Conservation (phyloP, 2,888 invertebrate species). For the Campoplex capitator region DNA sequence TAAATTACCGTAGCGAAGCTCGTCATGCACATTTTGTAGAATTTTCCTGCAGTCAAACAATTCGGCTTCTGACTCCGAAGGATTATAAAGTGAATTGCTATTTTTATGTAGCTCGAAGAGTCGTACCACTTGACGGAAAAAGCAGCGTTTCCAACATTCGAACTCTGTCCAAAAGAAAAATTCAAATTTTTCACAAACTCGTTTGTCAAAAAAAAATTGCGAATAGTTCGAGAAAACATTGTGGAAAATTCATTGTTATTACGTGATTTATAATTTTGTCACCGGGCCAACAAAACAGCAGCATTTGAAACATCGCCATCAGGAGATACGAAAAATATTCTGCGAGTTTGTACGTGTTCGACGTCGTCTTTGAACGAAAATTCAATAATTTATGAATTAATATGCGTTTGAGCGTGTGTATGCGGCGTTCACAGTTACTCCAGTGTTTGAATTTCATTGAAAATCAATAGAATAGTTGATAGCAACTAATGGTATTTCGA, state of each 20-base stretch:
- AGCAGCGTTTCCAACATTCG: slow-evolving; percentile 68
- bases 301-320: slow-evolving; percentile 77
- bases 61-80: slow-evolving; percentile 75
- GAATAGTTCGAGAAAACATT: background rate
- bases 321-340: slow-evolving; percentile 76
- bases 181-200: background rate
- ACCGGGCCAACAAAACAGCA: slow-evolving; percentile 78
- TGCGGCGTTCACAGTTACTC: too few relatives aligned
- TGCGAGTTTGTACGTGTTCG: slow-evolving; percentile 69
- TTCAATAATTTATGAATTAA: background rate
- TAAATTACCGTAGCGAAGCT: slow-evolving; percentile 73
- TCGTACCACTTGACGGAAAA: slow-evolving; percentile 76
- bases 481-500: background rate
- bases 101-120: slow-evolving; percentile 66
- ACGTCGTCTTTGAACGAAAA: slow-evolving; percentile 65
- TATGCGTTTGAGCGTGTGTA: too few relatives aligned
- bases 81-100: slow-evolving; percentile 72
- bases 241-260: slow-evolving; percentile 12
- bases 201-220: background rate
- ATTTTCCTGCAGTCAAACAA: slow-evolving; percentile 77
- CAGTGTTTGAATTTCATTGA: too few relatives aligned
- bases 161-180: slow-evolving; percentile 70
- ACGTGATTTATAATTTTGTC: slow-evolving; percentile 76
- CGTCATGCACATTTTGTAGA: slow-evolving; percentile 77
- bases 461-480: background rate